These are phyloP conservation scores for Phaetusa simplex DNA, from an alignment of 2,113 vertebrate genomes.

Conservation along the genomic window DNA sequence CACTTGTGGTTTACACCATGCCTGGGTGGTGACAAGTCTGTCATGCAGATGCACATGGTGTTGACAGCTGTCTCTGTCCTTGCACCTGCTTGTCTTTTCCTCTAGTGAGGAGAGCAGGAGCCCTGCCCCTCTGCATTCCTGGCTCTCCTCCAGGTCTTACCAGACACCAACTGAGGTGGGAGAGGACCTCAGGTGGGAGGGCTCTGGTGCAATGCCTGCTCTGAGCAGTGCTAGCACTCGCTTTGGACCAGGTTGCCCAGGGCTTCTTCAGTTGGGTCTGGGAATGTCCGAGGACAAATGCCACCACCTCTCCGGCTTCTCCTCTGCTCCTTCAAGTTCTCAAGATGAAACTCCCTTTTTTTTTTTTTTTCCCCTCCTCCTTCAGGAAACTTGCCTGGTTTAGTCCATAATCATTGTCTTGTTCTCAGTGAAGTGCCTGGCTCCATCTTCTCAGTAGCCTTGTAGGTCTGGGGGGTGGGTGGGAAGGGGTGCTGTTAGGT, in stretches of 20 bases:
- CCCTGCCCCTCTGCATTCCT: neutral
- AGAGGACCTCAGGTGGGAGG: neutral
- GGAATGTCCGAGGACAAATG: neutral
- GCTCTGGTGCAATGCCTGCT: neutral
- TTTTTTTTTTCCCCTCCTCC: neutral
- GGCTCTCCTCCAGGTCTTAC: neutral
- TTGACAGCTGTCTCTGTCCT: neutral
- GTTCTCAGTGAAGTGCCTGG: neutral
- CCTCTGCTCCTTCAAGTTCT: neutral
- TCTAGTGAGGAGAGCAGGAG: neutral
- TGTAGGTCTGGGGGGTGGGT: neutral
- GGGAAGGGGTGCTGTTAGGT: neutral
- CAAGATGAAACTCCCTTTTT: neutral
- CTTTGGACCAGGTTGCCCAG: neutral
- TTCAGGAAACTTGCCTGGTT: neutral
- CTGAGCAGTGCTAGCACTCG: neutral
- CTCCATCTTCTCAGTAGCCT: neutral
- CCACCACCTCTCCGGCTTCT: neutral
- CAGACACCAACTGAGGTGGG: neutral
- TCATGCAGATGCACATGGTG: neutral
- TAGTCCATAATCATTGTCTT: neutral
- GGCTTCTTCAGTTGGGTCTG: neutral
- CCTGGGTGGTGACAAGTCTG: neutral
- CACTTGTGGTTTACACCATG: neutral
- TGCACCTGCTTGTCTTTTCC: neutral